phyloP scores from a whole-genome alignment of 1,140 invertebrate genomes.

The Pogonus chalceus region DNA sequence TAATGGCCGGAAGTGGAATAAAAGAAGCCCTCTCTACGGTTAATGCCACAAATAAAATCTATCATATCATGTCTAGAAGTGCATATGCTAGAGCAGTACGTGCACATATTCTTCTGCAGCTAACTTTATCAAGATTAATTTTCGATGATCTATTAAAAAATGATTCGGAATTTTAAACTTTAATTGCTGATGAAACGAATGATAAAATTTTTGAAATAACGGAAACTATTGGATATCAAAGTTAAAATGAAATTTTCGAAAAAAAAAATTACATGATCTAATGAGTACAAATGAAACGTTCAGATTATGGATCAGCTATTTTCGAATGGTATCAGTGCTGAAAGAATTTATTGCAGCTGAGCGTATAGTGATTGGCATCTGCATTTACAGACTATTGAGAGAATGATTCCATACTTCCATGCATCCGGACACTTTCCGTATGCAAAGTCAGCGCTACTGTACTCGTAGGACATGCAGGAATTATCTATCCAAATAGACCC shows the following conservation, averaged over 20 bases:
- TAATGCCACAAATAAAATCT: slow-evolving; percentile 20
- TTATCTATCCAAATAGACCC: slow-evolving; percentile 24
- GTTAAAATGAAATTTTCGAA: slow-evolving; percentile 13
- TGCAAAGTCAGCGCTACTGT: slow-evolving; percentile 30
- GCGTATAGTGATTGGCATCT: too few relatives aligned
- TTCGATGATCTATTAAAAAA: too few relatives aligned
- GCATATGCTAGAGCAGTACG: slow-evolving; percentile 23
- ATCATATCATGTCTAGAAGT: slow-evolving; percentile 21
- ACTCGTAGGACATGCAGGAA: slow-evolving; percentile 30
- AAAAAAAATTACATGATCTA: slow-evolving; percentile 14
- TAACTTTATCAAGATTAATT: slow-evolving; percentile 16
- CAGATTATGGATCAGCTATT: slow-evolving; percentile 33
- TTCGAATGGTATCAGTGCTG: slow-evolving; percentile 27
- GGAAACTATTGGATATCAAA: slow-evolving; percentile 15
- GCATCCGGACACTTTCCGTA: slow-evolving; percentile 31
- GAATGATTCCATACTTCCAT: too few relatives aligned
- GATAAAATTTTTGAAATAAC: too few relatives aligned
- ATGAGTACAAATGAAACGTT: slow-evolving; percentile 19
- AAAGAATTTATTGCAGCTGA: slow-evolving; percentile 28
- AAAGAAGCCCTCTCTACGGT: slow-evolving; percentile 17
- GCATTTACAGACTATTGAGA: too few relatives aligned
- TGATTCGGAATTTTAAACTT: slow-evolving; percentile 11
- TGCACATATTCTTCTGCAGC: slow-evolving; percentile 19
- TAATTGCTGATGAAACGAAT: slow-evolving; percentile 13
- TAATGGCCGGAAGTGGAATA: too few relatives aligned